Percentiles rank a stretch among this genome's conserved stretches.
Evolutionary conservation across 1,140 invertebrate genomes (phyloP).

Genomic region (Potamilus streckersoni): DNA sequence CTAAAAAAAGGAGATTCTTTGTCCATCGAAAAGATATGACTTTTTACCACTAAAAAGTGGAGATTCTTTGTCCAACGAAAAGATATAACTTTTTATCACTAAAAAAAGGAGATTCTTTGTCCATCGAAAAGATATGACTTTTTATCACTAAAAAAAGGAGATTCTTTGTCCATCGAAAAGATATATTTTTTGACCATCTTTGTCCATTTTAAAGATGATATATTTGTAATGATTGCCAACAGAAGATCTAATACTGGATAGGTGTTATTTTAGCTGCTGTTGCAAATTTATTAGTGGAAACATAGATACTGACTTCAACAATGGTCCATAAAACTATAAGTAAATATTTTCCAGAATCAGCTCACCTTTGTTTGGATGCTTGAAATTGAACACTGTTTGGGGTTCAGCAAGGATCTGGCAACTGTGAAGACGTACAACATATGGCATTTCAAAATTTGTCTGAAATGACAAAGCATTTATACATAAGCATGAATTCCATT

Average conservation of each 20-base stretch:
- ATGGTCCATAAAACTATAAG: not conserved
- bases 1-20: not conserved
- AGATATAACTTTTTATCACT: too few species aligned
- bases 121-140: too few species aligned
- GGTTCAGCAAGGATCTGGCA: conserved; percentile 84
- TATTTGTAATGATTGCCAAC: too few species aligned
- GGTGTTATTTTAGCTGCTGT: not conserved
- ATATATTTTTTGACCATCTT: too few species aligned
- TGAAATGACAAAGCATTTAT: conserved; percentile 38
- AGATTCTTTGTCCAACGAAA: too few species aligned
- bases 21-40: too few species aligned
- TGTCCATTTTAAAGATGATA: too few species aligned
- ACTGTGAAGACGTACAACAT: conserved; percentile 94
- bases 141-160: too few species aligned
- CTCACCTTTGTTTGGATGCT: conserved; percentile 82
- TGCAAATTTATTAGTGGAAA: not conserved
- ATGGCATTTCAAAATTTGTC: conserved; percentile 85
- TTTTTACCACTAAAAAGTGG: too few species aligned
- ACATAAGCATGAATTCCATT: too few species aligned
- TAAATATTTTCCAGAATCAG: not conserved
- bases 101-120: not conserved
- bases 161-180: too few species aligned
- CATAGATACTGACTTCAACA: too few species aligned
- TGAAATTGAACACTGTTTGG: conserved; percentile 87
- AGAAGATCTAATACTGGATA: not conserved